Conservation (phyloP, 2,113 vertebrate species). For the Tupaia chinensis region DNA sequence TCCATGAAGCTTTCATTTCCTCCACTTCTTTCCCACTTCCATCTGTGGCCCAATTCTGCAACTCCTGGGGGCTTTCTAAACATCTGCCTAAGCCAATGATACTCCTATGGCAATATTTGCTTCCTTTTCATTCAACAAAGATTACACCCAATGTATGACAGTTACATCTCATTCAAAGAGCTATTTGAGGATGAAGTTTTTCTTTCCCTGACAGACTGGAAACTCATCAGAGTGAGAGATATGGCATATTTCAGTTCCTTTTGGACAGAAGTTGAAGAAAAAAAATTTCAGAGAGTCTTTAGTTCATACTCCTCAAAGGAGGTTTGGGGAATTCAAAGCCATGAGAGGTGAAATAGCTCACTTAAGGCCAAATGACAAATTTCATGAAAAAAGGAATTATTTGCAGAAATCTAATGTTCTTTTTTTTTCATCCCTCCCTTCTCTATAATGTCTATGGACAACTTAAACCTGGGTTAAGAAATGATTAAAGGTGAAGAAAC, state of each 20-base stretch:
- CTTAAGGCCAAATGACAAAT: background rate
- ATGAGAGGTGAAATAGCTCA: background rate
- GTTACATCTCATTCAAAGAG: background rate
- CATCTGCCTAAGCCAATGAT: background rate
- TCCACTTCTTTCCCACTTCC: too few relatives aligned
- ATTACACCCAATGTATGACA: background rate
- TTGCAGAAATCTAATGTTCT: background rate
- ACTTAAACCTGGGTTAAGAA: background rate
- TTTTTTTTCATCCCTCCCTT: background rate
- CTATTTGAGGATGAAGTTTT: background rate
- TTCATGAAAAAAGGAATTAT: background rate
- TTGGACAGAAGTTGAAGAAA: too few relatives aligned
- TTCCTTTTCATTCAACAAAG: background rate
- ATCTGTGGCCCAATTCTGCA: background rate
- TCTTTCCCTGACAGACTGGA: background rate
- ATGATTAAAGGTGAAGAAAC: background rate
- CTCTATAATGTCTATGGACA: background rate
- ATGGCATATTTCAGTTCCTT: background rate
- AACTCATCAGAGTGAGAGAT: background rate
- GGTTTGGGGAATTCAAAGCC: background rate
- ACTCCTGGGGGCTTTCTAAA: background rate
- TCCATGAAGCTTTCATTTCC: background rate
- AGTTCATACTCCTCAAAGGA: background rate
- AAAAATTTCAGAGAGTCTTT: background rate
- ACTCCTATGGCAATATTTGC: background rate